A percentile compares a stretch with the other conserved stretches of the same genome.
Conservation (phyloP, 64 coral and sea anemone genomes). For the Montipora cactus region DNA sequence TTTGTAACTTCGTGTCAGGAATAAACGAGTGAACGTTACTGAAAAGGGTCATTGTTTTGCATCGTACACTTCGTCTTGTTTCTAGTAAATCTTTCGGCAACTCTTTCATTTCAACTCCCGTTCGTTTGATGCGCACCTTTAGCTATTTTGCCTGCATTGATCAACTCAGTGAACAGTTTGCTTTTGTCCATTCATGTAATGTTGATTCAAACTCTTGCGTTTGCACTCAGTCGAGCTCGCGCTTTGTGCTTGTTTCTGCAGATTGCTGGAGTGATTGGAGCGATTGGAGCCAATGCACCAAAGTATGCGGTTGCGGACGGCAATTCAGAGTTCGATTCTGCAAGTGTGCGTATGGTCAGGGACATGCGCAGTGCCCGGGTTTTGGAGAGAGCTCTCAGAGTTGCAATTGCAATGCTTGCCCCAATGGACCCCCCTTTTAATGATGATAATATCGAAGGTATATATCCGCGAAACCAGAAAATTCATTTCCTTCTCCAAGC, state of each 20-base stretch:
- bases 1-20: no score
- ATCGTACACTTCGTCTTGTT: no score
- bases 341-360: slow-evolving; percentile 49
- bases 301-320: slow-evolving; percentile 52
- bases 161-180: no score
- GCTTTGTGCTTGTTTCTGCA: slow-evolving; percentile 21
- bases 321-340: slow-evolving; percentile 61
- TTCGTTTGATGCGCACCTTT: no score
- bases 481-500: not conserved
- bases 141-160: no score
- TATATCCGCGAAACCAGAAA: not conserved
- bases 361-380: slow-evolving; percentile 32
- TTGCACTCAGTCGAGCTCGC: not conserved
- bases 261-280: slow-evolving; percentile 76
- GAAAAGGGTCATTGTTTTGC: no score
- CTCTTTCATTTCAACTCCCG: no score
- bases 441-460: slow-evolving; percentile 17
- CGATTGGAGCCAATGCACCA: slow-evolving; percentile 44
- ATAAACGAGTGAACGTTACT: no score
- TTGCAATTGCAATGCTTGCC: slow-evolving; percentile 58
- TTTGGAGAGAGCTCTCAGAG: slow-evolving; percentile 17
- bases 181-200: not conserved
- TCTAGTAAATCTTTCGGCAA: no score
- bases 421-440: slow-evolving; percentile 36
- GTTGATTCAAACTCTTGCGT: not conserved